A percentile compares a stretch with the other conserved stretches of the same genome.
phyloP scores from a whole-genome alignment of 2,888 invertebrate genomes.

The Chrysotoxum bicinctum region DNA sequence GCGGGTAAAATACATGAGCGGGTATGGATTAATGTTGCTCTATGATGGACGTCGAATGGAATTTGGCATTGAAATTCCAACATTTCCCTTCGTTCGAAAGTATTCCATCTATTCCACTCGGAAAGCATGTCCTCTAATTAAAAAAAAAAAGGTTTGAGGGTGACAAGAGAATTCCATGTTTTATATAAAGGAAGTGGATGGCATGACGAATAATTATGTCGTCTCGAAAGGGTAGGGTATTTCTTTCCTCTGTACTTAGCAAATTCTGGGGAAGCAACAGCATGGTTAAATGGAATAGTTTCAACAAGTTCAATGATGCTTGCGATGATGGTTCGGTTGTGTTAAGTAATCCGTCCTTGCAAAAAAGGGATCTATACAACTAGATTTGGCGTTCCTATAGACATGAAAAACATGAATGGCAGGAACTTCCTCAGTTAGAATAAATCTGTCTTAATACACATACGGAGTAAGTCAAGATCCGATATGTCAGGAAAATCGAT shows the following conservation, averaged over 20 bases:
- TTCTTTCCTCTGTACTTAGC: background rate
- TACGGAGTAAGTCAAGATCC: too few species aligned
- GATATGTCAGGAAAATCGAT: too few species aligned
- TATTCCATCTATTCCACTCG: slow-evolving; percentile 35
- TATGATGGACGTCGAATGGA: background rate
- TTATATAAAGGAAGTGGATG: background rate
- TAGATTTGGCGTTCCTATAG: background rate
- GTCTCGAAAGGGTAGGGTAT: background rate
- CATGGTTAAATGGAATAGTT: slow-evolving; percentile 11
- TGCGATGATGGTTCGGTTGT: background rate
- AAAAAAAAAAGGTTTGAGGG: slow-evolving; percentile 9
- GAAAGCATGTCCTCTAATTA: slow-evolving; percentile 14
- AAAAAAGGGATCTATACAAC: background rate
- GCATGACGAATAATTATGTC: background rate
- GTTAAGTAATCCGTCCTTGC: background rate
- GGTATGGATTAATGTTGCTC: background rate
- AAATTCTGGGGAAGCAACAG: background rate
- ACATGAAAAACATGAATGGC: too few species aligned
- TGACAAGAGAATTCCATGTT: slow-evolving; percentile 13
- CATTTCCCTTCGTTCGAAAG: slow-evolving; percentile 5
- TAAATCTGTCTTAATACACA: too few species aligned
- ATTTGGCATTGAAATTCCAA: slow-evolving; percentile 36
- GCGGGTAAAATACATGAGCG: background rate
- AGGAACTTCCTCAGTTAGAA: too few species aligned
- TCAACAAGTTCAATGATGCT: slow-evolving; percentile 5